Evolutionary conservation across 2,113 vertebrate species (phyloP), one percentile per base, ranked within the genome.

Genomic region (Amazona guildingii): DNA sequence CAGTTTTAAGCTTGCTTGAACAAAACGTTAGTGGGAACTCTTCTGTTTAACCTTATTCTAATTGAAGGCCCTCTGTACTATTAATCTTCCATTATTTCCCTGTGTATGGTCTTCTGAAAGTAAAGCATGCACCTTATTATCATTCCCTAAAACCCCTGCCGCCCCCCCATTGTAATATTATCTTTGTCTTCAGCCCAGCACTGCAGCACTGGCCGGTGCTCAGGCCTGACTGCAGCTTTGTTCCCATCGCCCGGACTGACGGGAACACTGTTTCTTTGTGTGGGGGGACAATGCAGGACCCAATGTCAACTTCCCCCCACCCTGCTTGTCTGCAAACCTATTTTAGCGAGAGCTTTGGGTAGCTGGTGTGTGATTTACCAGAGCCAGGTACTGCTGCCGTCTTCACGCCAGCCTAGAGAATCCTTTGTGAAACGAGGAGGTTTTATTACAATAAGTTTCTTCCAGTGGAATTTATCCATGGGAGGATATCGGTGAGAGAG

Each of bases 201-300:
- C 43, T 29, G 64, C 80, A 41, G 16, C 68, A 3, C 37, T 54
- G 75, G 13, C 4, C 15, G 15, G 14, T 5, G 6, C 17, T 18
- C 54, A 41, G 83, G 46, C 46, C 11, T 44, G 79, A 31, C 83
- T 80, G 66, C 1, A 20, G 31, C 66, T 33, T 5, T 66, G 43
- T 61, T 86, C 37, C 55, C 61, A 18, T 35, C 55, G 24, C 85
- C 68, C 2, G 0, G 17, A 6, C 46, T 14, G 86, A 24, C 28
- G 37, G 66, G 43, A 44, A 92, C 68, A 78, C 69, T 79, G 31
- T 46, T 79, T 33, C 83, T 94, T 94, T 96, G 92, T 95, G 61
- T 78, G 81, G 18, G 10, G 41, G 61, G 39, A 95, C 91, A 91
- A 92, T 82, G 83, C 55, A 59, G 73, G 64, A 54, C 63, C 70